A percentile compares a stretch with the other conserved stretches of the same genome.
Evolutionary conservation across 2,888 invertebrate species (phyloP).

Genomic region (Amiota communis): DNA sequence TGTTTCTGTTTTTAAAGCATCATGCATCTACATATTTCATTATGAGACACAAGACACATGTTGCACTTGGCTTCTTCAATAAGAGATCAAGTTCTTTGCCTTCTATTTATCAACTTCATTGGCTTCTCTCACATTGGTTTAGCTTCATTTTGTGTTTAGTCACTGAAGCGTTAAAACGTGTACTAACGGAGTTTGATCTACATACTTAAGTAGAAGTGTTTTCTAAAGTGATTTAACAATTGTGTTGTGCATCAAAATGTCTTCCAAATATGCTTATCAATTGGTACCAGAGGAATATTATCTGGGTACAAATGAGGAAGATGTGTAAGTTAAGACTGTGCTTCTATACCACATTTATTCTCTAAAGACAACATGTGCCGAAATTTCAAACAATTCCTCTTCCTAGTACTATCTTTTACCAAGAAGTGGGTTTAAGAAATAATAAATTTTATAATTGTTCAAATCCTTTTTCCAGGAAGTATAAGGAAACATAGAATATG

Average conservation of each 20-base stretch:
- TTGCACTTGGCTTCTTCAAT: too few relatives aligned
- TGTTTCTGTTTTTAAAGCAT: too few relatives aligned
- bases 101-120: too few relatives aligned
- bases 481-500: too few relatives aligned
- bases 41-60: too few relatives aligned
- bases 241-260: constrained; percentile 43
- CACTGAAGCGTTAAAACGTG: background rate
- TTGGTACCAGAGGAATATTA: constrained; percentile 48
- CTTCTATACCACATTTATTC: background rate
- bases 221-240: background rate
- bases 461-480: too few relatives aligned
- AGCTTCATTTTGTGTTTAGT: background rate
- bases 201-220: constrained; percentile 23
- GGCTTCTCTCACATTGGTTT: background rate
- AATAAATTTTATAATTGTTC: too few relatives aligned
- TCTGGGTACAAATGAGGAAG: constrained; percentile 32
- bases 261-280: constrained; percentile 61
- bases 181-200: constrained; percentile 23
- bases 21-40: too few relatives aligned
- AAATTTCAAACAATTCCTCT: too few relatives aligned
- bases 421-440: too few relatives aligned
- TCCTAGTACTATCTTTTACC: too few relatives aligned
- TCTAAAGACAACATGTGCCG: background rate
- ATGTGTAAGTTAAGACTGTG: background rate
- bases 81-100: too few relatives aligned